Conservation (phyloP, 2,113 vertebrate genomes). For the Ochotona curzoniae region DNA sequence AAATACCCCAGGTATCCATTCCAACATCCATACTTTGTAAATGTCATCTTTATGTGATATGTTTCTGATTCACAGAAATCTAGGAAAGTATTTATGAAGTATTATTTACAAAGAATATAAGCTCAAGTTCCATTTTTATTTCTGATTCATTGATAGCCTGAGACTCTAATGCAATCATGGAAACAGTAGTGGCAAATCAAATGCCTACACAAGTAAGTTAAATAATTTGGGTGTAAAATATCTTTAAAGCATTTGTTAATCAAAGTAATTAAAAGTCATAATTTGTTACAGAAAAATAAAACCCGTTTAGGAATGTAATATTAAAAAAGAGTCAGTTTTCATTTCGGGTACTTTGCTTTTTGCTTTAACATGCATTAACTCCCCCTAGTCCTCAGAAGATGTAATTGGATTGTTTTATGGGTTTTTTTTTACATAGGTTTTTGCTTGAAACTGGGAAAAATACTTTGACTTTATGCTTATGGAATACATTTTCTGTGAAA, state of each 20-base stretch:
- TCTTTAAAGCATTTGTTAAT: not conserved
- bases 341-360: not conserved
- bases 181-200: not conserved
- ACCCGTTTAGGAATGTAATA: not conserved
- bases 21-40: not conserved
- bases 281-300: not conserved
- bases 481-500: not conserved
- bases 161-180: not conserved
- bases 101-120: not conserved
- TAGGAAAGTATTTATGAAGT: not conserved
- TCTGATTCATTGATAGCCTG: not conserved
- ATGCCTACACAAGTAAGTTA: slow-evolving; percentile 3
- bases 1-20: not conserved
- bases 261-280: not conserved
- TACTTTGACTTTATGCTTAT: slow-evolving; percentile 2
- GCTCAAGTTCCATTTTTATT: not conserved
- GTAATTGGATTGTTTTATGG: not conserved
- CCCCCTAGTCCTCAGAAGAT: not conserved
- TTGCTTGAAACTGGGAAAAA: not conserved
- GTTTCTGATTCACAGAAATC: not conserved
- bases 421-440: not conserved
- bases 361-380: not conserved
- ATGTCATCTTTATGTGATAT: not conserved
- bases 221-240: not conserved
- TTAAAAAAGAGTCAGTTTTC: not conserved